These are phyloP conservation scores for Tetranychus urticae DNA, from an alignment of 1,140 invertebrate genomes.

Conservation along the genomic window DNA sequence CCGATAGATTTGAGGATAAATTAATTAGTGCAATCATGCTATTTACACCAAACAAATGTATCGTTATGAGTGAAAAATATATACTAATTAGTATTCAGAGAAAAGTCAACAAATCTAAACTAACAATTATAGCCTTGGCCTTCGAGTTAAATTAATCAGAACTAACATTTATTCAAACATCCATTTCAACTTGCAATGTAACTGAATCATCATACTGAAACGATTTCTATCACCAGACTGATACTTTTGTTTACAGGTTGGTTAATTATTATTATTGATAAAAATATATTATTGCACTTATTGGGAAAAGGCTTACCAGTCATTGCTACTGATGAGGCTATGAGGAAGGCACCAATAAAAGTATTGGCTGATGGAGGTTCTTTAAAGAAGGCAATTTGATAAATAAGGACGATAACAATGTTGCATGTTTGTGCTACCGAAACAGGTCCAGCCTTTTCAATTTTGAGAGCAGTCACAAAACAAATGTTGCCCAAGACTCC, in stretches of 20 bases:
- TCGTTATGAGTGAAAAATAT: too few relatives aligned
- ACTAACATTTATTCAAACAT: too few relatives aligned
- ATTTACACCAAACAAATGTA: too few relatives aligned
- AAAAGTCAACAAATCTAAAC: too few relatives aligned
- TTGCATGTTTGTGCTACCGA: conserved; percentile 63
- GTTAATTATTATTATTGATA: background rate
- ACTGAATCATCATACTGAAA: background rate
- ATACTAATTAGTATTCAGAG: too few relatives aligned
- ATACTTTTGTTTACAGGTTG: background rate
- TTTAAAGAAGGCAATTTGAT: conserved; percentile 4
- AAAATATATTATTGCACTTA: background rate
- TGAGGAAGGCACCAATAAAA: conserved; percentile 3
- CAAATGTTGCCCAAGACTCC: background rate
- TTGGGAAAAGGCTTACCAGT: background rate
- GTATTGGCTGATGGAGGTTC: conserved; percentile 4
- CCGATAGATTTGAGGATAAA: too few relatives aligned
- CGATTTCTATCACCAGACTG: background rate
- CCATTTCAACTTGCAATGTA: too few relatives aligned
- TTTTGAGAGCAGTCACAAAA: background rate
- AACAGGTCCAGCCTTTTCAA: conserved; percentile 61
- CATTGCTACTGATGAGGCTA: background rate
- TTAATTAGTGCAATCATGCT: too few relatives aligned
- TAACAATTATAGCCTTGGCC: too few relatives aligned
- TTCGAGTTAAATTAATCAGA: too few relatives aligned
- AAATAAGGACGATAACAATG: conserved; percentile 60